These are phyloP conservation scores for Zosterops pallidus DNA, from an alignment of 2,113 vertebrate species.

Conservation along the genomic window DNA sequence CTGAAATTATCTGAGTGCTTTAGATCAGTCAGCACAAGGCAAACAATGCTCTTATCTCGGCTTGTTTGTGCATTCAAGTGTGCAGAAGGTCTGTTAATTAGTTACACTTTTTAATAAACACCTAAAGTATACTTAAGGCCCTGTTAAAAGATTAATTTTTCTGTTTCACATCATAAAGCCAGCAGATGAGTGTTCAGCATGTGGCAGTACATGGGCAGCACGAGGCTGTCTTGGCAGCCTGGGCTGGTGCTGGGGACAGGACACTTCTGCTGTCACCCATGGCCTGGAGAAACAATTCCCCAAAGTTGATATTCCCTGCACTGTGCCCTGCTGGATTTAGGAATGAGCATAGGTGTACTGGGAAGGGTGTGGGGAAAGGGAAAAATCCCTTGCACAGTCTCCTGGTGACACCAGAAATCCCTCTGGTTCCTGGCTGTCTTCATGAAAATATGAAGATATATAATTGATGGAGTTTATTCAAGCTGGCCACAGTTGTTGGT, in stretches of 20 bases:
- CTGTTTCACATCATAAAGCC: background rate
- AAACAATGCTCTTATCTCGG: constrained; percentile 4
- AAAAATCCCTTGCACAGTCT: background rate
- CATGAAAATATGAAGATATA: rapidly evolving
- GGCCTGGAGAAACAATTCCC: background rate
- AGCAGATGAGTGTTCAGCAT: background rate
- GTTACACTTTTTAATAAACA: constrained; percentile 25
- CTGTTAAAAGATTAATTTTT: background rate
- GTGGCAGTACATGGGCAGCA: background rate
- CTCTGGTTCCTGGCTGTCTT: background rate
- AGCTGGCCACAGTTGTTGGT: no score
- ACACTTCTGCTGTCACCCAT: background rate
- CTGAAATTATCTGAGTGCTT: constrained; percentile 6
- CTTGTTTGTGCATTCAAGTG: background rate
- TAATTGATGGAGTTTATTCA: background rate
- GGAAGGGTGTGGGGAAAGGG: background rate
- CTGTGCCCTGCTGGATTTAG: background rate
- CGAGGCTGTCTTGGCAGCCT: background rate
- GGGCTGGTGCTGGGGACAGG: background rate
- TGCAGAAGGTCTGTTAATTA: background rate
- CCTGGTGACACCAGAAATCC: background rate
- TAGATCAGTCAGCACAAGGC: background rate
- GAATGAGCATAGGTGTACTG: background rate
- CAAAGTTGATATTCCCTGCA: rapidly evolving
- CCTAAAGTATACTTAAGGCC: background rate